phyloP scores from a whole-genome alignment of 2,113 vertebrate species.

The Panthera leo region DNA sequence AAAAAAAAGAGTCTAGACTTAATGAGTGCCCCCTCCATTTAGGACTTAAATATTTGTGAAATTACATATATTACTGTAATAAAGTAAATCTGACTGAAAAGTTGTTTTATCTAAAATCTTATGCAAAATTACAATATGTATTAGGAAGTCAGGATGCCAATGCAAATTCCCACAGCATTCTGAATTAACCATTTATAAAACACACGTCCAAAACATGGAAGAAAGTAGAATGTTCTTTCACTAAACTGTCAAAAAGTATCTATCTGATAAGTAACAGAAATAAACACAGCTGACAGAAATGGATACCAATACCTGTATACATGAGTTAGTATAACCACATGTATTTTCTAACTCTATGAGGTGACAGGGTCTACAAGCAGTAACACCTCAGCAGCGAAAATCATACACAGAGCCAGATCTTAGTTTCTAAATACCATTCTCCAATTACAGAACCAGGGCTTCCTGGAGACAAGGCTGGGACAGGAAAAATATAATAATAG shows the following conservation, averaged over 20 bases:
- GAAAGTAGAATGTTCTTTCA: background rate
- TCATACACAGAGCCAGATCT: background rate
- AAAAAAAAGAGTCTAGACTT: background rate
- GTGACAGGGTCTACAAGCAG: background rate
- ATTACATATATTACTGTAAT: constrained; percentile 1
- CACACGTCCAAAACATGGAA: background rate
- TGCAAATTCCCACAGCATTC: constrained; percentile 27
- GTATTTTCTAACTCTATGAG: background rate
- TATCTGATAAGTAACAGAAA: background rate
- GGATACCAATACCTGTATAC: background rate
- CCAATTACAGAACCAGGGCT: background rate
- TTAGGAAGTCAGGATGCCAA: background rate
- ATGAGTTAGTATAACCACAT: background rate
- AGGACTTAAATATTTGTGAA: background rate
- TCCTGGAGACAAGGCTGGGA: background rate
- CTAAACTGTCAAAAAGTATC: background rate
- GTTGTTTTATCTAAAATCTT: constrained; percentile 34
- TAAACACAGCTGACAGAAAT: constrained; percentile 7
- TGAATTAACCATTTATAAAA: constrained; percentile 17
- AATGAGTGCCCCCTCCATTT: background rate
- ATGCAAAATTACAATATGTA: constrained; percentile 14
- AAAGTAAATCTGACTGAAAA: constrained; percentile 20
- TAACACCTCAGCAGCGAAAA: background rate
- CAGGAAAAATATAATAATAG: background rate
- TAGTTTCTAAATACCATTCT: constrained; percentile 17